phyloP scores from a whole-genome alignment of 2,888 invertebrate genomes.

The Drosophila mettleri region DNA sequence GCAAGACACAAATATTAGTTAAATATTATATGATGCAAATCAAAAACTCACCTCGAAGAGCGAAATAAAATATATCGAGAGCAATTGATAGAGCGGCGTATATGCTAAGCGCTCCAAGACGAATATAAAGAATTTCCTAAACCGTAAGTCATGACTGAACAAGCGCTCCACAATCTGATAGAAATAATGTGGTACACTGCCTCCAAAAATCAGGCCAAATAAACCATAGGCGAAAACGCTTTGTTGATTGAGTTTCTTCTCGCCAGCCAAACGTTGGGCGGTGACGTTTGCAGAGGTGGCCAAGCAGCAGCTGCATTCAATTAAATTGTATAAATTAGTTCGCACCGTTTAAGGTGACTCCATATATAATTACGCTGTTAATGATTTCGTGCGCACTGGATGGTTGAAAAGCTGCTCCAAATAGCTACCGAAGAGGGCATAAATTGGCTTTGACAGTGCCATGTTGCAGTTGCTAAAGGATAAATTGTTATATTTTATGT shows the following conservation, averaged over 20 bases:
- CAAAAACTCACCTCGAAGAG: conserved; percentile 87
- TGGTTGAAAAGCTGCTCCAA: conserved; percentile 90
- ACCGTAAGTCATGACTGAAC: conserved; percentile 87
- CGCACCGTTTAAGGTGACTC: not conserved
- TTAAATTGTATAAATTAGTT: not conserved
- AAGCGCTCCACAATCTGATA: conserved; percentile 88
- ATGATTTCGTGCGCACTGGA: conserved; percentile 91
- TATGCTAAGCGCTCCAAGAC: conserved; percentile 90
- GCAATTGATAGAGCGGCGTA: conserved; percentile 89
- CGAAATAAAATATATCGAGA: conserved; percentile 90
- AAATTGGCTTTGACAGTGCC: conserved; percentile 88
- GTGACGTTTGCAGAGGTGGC: conserved; percentile 90
- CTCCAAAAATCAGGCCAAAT: conserved; percentile 92
- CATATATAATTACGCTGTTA: conserved; percentile 88
- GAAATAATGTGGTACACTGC: conserved; percentile 92
- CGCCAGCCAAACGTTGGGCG: conserved; percentile 90
- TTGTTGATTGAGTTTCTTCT: conserved; percentile 87
- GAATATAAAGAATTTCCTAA: conserved; percentile 87
- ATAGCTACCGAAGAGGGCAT: conserved; percentile 89
- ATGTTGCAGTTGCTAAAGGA: conserved; percentile 53
- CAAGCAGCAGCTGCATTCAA: conserved; percentile 88
- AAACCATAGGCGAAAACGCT: conserved; percentile 90
- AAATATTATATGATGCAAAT: too few relatives aligned
- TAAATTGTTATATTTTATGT: conserved; percentile 13
- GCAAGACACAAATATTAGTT: conserved; percentile 14